Percentiles rank a stretch among this genome's conserved stretches.
phyloP scores from a whole-genome alignment of 2,888 invertebrate species.

The Panorpa germanica region DNA sequence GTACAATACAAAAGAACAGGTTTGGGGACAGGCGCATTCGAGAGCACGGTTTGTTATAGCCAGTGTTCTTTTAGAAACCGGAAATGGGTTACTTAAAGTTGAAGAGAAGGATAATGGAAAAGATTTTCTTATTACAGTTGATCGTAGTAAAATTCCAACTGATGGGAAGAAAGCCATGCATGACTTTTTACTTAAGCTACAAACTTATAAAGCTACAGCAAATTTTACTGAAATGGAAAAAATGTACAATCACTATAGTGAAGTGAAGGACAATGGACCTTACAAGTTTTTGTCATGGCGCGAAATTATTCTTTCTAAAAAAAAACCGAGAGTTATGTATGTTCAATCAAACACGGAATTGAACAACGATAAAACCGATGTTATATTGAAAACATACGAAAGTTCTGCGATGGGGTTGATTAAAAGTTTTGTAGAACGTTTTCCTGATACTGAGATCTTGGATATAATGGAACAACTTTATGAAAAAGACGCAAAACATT shows the following conservation, averaged over 20 bases:
- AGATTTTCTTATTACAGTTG: slow-evolving; percentile 59
- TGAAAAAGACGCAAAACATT: slow-evolving; percentile 25
- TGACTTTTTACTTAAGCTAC: slow-evolving; percentile 72
- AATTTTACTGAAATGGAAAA: slow-evolving; percentile 61
- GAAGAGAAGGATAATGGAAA: slow-evolving; percentile 59
- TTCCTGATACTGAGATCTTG: slow-evolving; percentile 36
- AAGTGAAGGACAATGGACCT: slow-evolving; percentile 41
- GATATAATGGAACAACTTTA: slow-evolving; percentile 40
- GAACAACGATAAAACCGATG: slow-evolving; percentile 27
- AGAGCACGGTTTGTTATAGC: slow-evolving; percentile 82
- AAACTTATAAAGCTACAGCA: slow-evolving; percentile 80
- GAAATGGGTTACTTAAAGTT: slow-evolving; percentile 58
- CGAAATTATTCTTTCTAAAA: slow-evolving; percentile 70
- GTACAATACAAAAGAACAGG: slow-evolving; percentile 70
- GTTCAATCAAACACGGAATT: slow-evolving; percentile 71
- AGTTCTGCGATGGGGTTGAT: slow-evolving; percentile 60
- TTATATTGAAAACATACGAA: slow-evolving; percentile 54
- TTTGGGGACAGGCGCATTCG: slow-evolving; percentile 78
- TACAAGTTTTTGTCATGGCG: slow-evolving; percentile 72
- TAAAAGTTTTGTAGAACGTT: slow-evolving; percentile 72
- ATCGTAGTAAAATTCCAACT: slow-evolving; percentile 56
- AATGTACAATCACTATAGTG: slow-evolving; percentile 69
- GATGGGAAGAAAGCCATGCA: slow-evolving; percentile 54
- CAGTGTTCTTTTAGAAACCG: slow-evolving; percentile 72
- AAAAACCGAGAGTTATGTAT: slow-evolving; percentile 80